phyloP scores from a whole-genome alignment of 2,113 vertebrate genomes.

The Nanorana parkeri region DNA sequence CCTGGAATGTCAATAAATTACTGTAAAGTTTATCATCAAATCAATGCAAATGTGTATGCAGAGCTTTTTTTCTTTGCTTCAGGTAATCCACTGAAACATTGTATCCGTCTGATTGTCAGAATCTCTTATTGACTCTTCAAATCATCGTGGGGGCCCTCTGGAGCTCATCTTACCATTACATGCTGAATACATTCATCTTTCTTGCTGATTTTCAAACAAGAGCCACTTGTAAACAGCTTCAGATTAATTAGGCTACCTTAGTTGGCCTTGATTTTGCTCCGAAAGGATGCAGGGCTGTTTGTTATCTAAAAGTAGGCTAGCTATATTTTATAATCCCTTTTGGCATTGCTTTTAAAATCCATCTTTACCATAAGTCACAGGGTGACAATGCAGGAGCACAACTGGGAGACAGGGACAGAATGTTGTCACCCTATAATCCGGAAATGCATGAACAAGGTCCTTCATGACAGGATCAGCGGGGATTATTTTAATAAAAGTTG shows the following conservation, averaged over 20 bases:
- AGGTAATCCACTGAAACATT: background rate
- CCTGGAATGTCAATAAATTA: background rate
- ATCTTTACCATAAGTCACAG: too few species aligned
- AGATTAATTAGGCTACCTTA: background rate
- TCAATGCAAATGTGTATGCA: background rate
- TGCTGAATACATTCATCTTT: background rate
- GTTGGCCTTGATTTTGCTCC: background rate
- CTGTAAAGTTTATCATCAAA: background rate
- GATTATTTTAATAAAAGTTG: too few species aligned
- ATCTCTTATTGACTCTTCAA: background rate
- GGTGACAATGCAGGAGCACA: too few species aligned
- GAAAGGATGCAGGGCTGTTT: background rate
- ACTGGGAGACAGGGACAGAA: too few species aligned
- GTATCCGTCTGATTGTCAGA: constrained; percentile 9
- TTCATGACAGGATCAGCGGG: too few species aligned
- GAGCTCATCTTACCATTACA: constrained; percentile 11
- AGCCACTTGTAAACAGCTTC: background rate
- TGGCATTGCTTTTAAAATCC: too few species aligned
- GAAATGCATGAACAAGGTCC: too few species aligned
- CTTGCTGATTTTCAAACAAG: background rate
- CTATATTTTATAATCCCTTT: too few species aligned
- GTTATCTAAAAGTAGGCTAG: too few species aligned
- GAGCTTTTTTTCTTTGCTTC: background rate
- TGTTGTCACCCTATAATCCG: too few species aligned
- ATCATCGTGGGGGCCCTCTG: background rate